Evolutionary conservation across 2,888 invertebrate species (phyloP).

Genomic region (Leptarthrus brevirostris): DNA sequence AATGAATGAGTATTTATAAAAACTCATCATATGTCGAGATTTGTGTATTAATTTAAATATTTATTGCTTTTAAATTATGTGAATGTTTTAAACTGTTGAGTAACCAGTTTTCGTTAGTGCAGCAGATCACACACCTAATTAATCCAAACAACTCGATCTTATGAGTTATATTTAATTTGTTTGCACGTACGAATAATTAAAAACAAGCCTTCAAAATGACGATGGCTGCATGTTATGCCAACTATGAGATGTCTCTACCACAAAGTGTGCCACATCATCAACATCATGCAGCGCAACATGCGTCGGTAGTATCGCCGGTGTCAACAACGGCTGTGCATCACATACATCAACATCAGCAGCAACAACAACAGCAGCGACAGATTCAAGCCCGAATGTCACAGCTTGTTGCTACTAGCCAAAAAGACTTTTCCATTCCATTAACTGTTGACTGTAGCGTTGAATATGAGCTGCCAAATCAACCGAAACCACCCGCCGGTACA

Average conservation of each 20-base stretch:
- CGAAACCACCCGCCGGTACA: conserved; percentile 86
- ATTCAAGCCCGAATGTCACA: conserved; percentile 33
- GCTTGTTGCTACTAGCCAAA: conserved; percentile 70
- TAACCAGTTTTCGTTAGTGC: neutral
- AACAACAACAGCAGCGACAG: conserved; percentile 48
- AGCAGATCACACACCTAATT: neutral
- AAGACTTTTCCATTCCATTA: conserved; percentile 87
- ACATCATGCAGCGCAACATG: conserved; percentile 53
- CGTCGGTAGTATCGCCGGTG: conserved; percentile 56
- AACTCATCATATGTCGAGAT: neutral
- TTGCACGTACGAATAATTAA: neutral
- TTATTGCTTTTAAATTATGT: neutral
- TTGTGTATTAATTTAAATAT: neutral
- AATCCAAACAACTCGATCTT: no score
- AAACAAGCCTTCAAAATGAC: conserved; percentile 59
- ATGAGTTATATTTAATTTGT: no score
- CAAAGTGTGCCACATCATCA: conserved; percentile 61
- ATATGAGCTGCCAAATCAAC: conserved; percentile 90
- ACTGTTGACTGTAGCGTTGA: conserved; percentile 93
- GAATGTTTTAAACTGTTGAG: neutral
- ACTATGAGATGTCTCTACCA: conserved; percentile 65
- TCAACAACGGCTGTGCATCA: conserved; percentile 55
- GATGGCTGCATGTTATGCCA: conserved; percentile 67
- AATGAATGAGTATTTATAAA: neutral
- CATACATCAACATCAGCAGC: conserved; percentile 55